Percentiles rank a stretch among this genome's conserved stretches.
Conservation (phyloP, 2,113 vertebrate genomes). For the Salvelinus alpinus region DNA sequence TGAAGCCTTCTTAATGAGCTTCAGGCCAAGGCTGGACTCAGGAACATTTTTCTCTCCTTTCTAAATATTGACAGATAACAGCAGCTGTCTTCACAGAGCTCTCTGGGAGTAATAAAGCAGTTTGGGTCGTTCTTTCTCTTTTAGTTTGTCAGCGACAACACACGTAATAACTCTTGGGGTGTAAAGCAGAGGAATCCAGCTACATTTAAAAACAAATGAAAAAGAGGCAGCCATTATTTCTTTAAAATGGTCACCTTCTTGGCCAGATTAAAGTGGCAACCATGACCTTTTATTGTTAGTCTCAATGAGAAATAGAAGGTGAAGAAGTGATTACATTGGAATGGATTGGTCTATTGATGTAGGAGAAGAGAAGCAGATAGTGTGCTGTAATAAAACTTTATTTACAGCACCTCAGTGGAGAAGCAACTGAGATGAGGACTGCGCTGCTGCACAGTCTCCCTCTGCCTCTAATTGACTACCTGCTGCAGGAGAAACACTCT, state of each 20-base stretch:
- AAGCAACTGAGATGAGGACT: conserved; percentile 65
- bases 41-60: conserved; percentile 22
- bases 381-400: conserved; percentile 76
- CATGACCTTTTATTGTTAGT: conserved; percentile 60
- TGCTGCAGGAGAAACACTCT: conserved; percentile 68
- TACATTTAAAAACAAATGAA: conserved; percentile 54
- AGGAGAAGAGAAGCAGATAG: conserved; percentile 67
- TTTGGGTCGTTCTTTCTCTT: conserved; percentile 15
- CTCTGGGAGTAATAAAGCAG: conserved; percentile 49
- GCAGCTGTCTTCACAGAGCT: conserved; percentile 36
- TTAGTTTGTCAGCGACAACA: conserved; percentile 28
- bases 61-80: conserved; percentile 36
- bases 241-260: conserved; percentile 14
- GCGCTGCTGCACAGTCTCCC: conserved; percentile 64
- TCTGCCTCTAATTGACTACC: conserved; percentile 74
- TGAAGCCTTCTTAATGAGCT: conserved; percentile 48
- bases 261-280: conserved; percentile 41
- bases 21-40: conserved; percentile 20
- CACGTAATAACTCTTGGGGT: conserved; percentile 34
- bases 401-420: conserved; percentile 74
- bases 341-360: conserved; percentile 75
- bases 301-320: conserved; percentile 66
- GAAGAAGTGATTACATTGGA: conserved; percentile 69
- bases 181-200: conserved; percentile 29
- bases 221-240: conserved; percentile 31